Conservation (phyloP, 1,140 invertebrate genomes). For the Dendrolimus kikuchii region DNA sequence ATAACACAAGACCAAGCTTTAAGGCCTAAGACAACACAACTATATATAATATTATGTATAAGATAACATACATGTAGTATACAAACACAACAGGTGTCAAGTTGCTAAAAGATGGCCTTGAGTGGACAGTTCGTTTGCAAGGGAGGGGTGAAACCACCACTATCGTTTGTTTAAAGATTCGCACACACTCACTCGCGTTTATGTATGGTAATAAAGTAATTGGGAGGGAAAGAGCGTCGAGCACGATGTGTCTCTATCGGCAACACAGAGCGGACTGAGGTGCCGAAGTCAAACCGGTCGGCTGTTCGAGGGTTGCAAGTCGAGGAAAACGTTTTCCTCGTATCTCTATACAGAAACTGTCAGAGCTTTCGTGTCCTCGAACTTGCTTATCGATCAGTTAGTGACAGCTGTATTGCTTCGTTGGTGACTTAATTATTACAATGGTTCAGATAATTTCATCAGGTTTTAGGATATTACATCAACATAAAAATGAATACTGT, state of each 20-base stretch:
- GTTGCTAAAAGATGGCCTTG: constrained; percentile 41
- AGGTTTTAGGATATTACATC: too few species aligned
- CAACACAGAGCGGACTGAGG: constrained; percentile 47
- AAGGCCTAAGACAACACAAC: constrained; percentile 1
- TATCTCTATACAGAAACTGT: constrained; percentile 1
- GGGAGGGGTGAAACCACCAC: constrained; percentile 28
- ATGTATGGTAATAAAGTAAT: constrained; percentile 30
- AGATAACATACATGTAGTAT: constrained; percentile 31
- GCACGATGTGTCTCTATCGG: constrained; percentile 28
- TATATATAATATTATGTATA: constrained; percentile 16
- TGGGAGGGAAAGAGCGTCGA: constrained; percentile 16
- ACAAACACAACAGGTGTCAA: constrained; percentile 48
- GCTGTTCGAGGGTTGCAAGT: constrained; percentile 38
- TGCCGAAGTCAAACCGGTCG: constrained; percentile 26
- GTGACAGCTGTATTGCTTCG: neutral
- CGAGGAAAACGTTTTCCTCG: constrained; percentile 18
- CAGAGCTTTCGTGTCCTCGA: neutral
- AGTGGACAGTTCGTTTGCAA: constrained; percentile 22
- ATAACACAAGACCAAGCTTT: too few species aligned
- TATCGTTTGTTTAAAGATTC: constrained; percentile 33
- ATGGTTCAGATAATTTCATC: too few species aligned
- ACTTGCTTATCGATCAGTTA: neutral
- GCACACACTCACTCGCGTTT: constrained; percentile 49
- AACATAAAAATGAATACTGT: too few species aligned
- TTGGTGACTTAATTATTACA: too few species aligned